Conservation (phyloP, 1,140 invertebrate genomes). For the Drosophila insularis region DNA sequence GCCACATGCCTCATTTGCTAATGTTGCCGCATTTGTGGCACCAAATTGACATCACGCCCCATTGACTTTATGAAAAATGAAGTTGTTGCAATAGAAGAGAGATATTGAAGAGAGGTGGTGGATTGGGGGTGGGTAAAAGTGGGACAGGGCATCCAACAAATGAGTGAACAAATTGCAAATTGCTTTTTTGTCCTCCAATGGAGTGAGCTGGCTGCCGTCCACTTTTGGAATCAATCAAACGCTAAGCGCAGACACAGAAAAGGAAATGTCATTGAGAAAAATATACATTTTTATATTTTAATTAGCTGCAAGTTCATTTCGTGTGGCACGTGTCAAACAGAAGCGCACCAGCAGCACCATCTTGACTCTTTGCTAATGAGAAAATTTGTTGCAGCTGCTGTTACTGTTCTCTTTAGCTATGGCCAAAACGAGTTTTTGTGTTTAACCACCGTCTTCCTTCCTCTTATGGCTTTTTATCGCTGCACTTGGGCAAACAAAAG, state of each 20-base stretch:
- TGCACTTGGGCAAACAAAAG: conserved; percentile 77
- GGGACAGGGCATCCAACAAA: background rate
- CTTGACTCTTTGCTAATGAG: conserved; percentile 46
- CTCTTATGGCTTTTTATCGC: conserved; percentile 37
- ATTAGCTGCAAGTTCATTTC: conserved; percentile 30
- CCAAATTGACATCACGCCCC: conserved; percentile 8
- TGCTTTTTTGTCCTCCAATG: conserved; percentile 13
- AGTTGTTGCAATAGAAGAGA: conserved; percentile 3
- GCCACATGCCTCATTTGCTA: conserved; percentile 9
- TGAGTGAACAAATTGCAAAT: conserved; percentile 46
- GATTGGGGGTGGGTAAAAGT: background rate
- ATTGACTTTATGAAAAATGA: conserved; percentile 12
- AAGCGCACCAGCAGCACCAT: conserved; percentile 2
- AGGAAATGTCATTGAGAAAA: conserved; percentile 14
- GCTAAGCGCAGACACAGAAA: conserved; percentile 7
- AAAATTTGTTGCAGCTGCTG: conserved; percentile 36
- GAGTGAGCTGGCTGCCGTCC: background rate
- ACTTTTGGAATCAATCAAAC: conserved; percentile 3
- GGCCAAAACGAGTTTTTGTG: conserved; percentile 12
- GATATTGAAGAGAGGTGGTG: background rate
- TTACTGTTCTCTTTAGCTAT: conserved; percentile 16
- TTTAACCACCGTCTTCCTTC: conserved; percentile 4
- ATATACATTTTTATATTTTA: conserved; percentile 25
- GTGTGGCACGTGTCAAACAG: conserved; percentile 26
- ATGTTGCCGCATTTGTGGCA: conserved; percentile 7